phyloP scores from a whole-genome alignment of 2,113 vertebrate species.

The Vombatus ursinus region DNA sequence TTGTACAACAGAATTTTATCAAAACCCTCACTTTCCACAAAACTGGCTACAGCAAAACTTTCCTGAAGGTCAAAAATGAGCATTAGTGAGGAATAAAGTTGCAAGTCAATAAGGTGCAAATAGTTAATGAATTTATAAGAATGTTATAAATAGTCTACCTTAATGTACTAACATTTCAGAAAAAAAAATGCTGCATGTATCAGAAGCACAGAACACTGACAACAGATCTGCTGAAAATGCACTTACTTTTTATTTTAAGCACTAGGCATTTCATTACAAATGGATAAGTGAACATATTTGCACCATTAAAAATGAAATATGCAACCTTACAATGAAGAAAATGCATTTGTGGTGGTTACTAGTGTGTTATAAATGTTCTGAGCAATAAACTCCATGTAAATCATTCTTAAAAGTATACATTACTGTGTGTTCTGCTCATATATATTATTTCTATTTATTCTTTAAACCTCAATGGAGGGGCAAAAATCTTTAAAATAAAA shows the following conservation, averaged over 20 bases:
- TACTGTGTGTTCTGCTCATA: not conserved
- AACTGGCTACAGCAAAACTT: conserved; percentile 16
- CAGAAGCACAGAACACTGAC: conserved; percentile 50
- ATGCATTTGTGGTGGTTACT: conserved; percentile 35
- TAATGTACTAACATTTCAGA: conserved; percentile 64
- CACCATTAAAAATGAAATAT: conserved; percentile 70
- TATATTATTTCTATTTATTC: conserved; percentile 49
- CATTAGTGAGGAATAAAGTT: conserved; percentile 36
- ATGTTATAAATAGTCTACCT: conserved; percentile 63
- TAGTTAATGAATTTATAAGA: conserved; percentile 66
- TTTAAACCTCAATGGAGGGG: not conserved
- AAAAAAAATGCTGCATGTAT: conserved; percentile 45
- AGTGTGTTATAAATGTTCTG: conserved; percentile 47
- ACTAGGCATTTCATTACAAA: conserved; percentile 69
- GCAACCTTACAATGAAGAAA: conserved; percentile 39
- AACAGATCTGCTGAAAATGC: conserved; percentile 59
- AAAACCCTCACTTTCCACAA: not conserved
- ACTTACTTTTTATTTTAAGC: conserved; percentile 59
- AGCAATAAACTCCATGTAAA: conserved; percentile 44
- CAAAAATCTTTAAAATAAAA: conserved; percentile 45
- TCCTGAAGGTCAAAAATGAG: conserved; percentile 55
- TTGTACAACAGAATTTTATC: conserved; percentile 16
- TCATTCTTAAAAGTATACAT: not conserved
- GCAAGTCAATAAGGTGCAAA: conserved; percentile 67
- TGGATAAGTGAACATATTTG: conserved; percentile 66